These are phyloP conservation scores for Protodeltote pygarga DNA, from an alignment of 2,888 invertebrate genomes.

Conservation along the genomic window DNA sequence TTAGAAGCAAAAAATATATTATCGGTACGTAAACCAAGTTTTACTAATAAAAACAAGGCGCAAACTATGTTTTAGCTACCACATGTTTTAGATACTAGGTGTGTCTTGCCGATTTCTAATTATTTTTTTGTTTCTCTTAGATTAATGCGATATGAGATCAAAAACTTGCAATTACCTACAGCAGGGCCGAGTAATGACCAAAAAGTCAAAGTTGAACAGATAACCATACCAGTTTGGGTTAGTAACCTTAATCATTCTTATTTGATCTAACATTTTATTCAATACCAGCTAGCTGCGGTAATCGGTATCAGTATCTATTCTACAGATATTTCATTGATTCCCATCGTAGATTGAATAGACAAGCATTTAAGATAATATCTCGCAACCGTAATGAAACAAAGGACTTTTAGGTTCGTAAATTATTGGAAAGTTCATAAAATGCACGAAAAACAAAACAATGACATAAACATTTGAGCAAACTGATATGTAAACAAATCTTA, in stretches of 20 bases:
- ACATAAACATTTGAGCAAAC: constrained; percentile 37
- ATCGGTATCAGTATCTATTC: constrained; percentile 39
- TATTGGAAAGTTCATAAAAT: constrained; percentile 9
- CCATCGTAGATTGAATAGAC: constrained; percentile 41
- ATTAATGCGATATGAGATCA: too few species aligned
- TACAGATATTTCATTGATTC: constrained; percentile 40
- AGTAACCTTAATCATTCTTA: constrained; percentile 30
- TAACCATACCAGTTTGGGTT: constrained; percentile 23
- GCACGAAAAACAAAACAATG: constrained; percentile 34
- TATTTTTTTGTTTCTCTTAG: too few species aligned
- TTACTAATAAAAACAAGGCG: not conserved
- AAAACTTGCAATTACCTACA: not conserved
- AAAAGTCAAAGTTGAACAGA: constrained; percentile 50
- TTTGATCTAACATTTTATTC: constrained; percentile 39
- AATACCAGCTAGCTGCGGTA: constrained; percentile 31
- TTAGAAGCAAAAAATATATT: not conserved
- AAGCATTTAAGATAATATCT: constrained; percentile 14
- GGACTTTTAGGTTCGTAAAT: constrained; percentile 1
- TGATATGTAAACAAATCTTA: constrained; percentile 65
- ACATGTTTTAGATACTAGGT: not conserved
- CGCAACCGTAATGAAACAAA: constrained; percentile 14
- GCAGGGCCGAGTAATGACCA: constrained; percentile 25
- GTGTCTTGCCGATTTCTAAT: constrained; percentile 1
- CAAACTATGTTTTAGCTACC: not conserved
- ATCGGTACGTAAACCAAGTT: not conserved